Evolutionary conservation across 2,888 invertebrate species (phyloP).

Genomic region (Spatulosminthurus flaviceps): DNA sequence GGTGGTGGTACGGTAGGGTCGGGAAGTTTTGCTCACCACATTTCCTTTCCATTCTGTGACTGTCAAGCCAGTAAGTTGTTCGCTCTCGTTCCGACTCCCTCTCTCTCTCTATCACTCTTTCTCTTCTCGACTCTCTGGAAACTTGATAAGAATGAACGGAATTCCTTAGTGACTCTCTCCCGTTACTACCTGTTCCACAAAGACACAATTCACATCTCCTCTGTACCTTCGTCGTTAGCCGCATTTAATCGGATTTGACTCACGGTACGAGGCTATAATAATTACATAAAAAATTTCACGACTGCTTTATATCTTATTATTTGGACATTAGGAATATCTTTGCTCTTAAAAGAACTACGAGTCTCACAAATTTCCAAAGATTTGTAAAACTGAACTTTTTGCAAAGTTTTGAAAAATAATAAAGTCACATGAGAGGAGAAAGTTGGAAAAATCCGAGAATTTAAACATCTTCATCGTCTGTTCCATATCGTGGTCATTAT

Average conservation of each 20-base stretch:
- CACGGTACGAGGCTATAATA: background rate
- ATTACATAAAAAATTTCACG: background rate
- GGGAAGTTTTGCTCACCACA: conserved; percentile 6
- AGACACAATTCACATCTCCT: background rate
- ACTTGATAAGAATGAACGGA: background rate
- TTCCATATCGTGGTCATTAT: too few species aligned
- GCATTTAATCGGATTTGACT: background rate
- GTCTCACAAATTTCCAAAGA: too few species aligned
- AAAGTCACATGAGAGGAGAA: too few species aligned
- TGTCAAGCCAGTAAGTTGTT: conserved; percentile 24
- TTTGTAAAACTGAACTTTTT: too few species aligned
- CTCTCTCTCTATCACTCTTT: background rate
- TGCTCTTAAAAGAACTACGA: too few species aligned
- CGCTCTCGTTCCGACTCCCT: conserved; percentile 1
- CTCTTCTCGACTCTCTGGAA: too few species aligned
- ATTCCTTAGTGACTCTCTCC: background rate
- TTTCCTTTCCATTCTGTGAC: conserved; percentile 22
- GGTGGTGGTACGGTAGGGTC: too few species aligned
- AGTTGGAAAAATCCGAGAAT: too few species aligned
- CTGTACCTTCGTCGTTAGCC: background rate
- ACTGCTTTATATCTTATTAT: too few species aligned
- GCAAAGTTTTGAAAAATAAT: too few species aligned
- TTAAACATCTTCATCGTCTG: too few species aligned
- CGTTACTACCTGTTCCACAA: background rate
- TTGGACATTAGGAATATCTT: too few species aligned